Conservation (phyloP, 1,140 invertebrate species). For the Ditylenchus dipsaci region DNA sequence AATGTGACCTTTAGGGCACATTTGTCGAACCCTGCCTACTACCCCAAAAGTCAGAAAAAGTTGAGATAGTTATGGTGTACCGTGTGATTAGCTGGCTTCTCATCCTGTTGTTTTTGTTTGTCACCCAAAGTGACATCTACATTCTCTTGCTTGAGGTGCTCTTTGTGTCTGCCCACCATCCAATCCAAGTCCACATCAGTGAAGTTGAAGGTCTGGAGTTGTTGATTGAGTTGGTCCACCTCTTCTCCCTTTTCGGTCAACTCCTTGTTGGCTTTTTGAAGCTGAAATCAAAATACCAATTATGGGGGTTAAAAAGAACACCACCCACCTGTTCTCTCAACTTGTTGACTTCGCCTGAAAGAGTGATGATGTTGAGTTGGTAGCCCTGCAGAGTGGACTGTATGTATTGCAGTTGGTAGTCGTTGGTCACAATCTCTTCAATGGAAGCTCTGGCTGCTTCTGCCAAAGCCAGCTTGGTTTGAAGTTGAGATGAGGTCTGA, state of each 20-base stretch:
- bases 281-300: neutral
- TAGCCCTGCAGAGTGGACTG: slow-evolving; percentile 30
- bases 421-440: slow-evolving; percentile 22
- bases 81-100: neutral
- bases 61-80: neutral
- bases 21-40: too few relatives aligned
- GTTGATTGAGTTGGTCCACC: slow-evolving; percentile 11
- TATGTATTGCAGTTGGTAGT: slow-evolving; percentile 21
- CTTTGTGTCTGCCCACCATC: neutral
- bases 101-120: neutral
- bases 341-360: slow-evolving; percentile 16
- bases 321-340: slow-evolving; percentile 13
- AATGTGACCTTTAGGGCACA: too few relatives aligned
- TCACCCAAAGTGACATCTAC: neutral
- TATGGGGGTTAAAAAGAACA: neutral
- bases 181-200: neutral
- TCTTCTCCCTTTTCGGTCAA: neutral
- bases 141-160: neutral
- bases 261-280: slow-evolving; percentile 2
- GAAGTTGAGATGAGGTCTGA: slow-evolving; percentile 6
- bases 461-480: slow-evolving; percentile 6
- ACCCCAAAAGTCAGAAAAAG: too few relatives aligned
- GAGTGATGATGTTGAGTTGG: slow-evolving; percentile 25
- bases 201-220: slow-evolving; percentile 9
- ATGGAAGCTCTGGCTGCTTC: slow-evolving; percentile 12